These are phyloP conservation scores for Aplocera efformata DNA, from an alignment of 2,888 invertebrate species.

Conservation along the genomic window DNA sequence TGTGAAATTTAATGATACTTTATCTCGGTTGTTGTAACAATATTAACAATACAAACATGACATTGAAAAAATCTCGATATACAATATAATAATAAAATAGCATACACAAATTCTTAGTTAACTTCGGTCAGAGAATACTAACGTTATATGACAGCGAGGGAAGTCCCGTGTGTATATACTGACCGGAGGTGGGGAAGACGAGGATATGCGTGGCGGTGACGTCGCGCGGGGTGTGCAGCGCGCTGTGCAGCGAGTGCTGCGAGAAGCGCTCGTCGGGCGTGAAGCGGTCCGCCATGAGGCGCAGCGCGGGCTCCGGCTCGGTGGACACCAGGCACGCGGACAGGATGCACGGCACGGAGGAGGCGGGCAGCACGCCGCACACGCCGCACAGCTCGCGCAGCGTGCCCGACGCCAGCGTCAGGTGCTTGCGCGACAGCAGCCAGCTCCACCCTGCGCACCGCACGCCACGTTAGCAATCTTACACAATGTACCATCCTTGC, in stretches of 20 bases:
- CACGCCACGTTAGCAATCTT: too few relatives aligned
- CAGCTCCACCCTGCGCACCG: slow-evolving; percentile 94
- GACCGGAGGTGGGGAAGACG: slow-evolving; percentile 96
- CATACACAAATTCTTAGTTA: too few relatives aligned
- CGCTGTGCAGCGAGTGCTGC: slow-evolving; percentile 92
- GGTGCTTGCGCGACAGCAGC: slow-evolving; percentile 93
- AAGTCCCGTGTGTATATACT: neutral
- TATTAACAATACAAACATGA: too few relatives aligned
- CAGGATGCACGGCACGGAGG: slow-evolving; percentile 93
- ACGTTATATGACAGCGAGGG: too few relatives aligned
- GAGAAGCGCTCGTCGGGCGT: slow-evolving; percentile 96
- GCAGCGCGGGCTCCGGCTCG: slow-evolving; percentile 92
- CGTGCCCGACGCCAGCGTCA: slow-evolving; percentile 91
- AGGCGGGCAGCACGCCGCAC: slow-evolving; percentile 90
- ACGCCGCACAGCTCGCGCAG: slow-evolving; percentile 95
- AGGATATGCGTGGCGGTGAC: slow-evolving; percentile 98
- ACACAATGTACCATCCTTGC: neutral
- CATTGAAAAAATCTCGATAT: too few relatives aligned
- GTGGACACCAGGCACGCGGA: slow-evolving; percentile 99
- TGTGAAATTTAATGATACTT: too few relatives aligned
- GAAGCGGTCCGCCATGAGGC: slow-evolving; percentile 96
- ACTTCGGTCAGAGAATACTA: too few relatives aligned
- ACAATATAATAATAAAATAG: too few relatives aligned
- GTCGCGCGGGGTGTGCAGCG: slow-evolving; percentile 96
- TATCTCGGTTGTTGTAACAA: too few relatives aligned